Evolutionary conservation across 2,888 invertebrate species (phyloP), one percentile per base, ranked within the genome.

Genomic region (Ochropleura leucogaster): DNA sequence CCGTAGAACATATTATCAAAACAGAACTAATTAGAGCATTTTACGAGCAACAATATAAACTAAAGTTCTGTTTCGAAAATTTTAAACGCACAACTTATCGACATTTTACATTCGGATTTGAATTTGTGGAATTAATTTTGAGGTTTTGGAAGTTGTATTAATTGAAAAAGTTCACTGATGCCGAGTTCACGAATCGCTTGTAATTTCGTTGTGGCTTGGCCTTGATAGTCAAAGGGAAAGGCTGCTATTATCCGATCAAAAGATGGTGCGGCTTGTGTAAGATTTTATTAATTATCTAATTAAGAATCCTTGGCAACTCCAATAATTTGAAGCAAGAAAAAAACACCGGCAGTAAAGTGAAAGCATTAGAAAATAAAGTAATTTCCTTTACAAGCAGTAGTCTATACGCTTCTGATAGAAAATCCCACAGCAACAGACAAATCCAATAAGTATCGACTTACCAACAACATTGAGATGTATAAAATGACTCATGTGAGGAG

Each of bases 401-500:
- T 44, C 30, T 49, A 72, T 49, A 53, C 40, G 42, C 3, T 40
- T n/a, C 20, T 62, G 49, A 59, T 57, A 70, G 44, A 30, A 64
- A 47, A 68, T 7, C 12, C 47, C 16, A 44, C n/a, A 16, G 57
- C 44, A 46, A 68, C 49, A 66, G 14, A 79, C 49, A 80, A 75
- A 78, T 74, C 42, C 40, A 47, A 74, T 69, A 72, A 60, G 42
- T 49, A 30, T 65, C 59, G 81, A 97, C 98, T 98, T 95, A 99
- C 99, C 99, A 89, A 99, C 98, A 88, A 99, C 99, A 90, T 97
- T 98, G 87, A 99, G 97, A 94, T 98, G 98, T 92, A 99, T 98
- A 93, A 98, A 98, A 94, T 99, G 99, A 91, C 98, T 98, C 97
- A 98, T 98, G 92, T 99, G 99, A 42, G 99, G 99, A 76, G 98